Percentiles rank a stretch among this genome's conserved stretches.
Evolutionary conservation across 2,113 vertebrate genomes (phyloP).

Genomic region (Chiloscyllium plagiosum): DNA sequence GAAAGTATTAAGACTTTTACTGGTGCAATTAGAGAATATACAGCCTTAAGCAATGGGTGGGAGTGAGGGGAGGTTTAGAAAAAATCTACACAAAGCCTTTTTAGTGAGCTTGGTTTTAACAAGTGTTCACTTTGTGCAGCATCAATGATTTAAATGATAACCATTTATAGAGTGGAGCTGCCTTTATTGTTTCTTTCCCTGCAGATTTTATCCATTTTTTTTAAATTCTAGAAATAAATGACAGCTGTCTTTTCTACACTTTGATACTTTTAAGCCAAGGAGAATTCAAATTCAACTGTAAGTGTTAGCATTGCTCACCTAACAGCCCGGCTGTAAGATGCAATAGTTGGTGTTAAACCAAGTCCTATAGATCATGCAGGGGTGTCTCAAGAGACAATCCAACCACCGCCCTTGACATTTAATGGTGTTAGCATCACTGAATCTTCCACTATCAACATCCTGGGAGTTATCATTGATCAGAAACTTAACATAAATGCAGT

Average conservation of each 20-base stretch:
- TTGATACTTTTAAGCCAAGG: not conserved
- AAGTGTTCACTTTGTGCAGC: conserved; percentile 15
- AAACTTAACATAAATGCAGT: too few species aligned
- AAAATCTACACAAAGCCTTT: not conserved
- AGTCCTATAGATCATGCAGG: not conserved
- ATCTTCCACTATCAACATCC: too few species aligned
- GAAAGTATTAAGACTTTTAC: conserved; percentile 24
- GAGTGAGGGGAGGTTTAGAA: not conserved
- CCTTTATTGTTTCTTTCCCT: not conserved
- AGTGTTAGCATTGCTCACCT: not conserved
- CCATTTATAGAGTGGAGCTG: not conserved
- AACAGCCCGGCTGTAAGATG: too few species aligned
- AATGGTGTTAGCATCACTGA: too few species aligned
- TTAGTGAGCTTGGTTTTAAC: not conserved
- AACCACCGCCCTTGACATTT: too few species aligned
- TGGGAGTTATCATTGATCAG: too few species aligned
- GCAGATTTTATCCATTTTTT: not conserved
- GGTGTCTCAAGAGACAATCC: not conserved
- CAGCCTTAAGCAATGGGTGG: conserved; percentile 2
- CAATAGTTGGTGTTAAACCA: not conserved
- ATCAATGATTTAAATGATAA: conserved; percentile 16
- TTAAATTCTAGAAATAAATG: not conserved
- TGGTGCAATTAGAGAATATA: conserved; percentile 20
- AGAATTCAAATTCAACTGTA: not conserved
- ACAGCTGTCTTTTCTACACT: not conserved